Evolutionary conservation across 2,888 invertebrate species (phyloP).

Genomic region (Ceraclea dissimilis): DNA sequence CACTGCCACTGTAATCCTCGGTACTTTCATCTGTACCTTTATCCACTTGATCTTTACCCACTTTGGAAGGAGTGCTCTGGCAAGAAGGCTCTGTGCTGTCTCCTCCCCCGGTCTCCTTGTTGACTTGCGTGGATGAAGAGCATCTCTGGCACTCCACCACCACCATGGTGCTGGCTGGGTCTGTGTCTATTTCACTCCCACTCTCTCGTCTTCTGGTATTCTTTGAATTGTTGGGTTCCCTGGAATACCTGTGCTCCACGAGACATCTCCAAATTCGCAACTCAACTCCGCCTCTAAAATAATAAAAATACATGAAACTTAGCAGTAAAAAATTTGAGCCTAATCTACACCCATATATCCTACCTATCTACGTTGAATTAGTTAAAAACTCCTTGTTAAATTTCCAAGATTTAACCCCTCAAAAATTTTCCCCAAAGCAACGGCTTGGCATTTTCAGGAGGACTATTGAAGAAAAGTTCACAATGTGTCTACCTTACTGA

Average conservation of each 20-base stretch:
- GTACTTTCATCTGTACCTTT: conserved; percentile 29
- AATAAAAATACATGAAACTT: conserved; percentile 6
- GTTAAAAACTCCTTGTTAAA: too few species aligned
- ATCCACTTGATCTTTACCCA: conserved; percentile 28
- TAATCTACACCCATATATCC: too few species aligned
- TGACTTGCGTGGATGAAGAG: conserved; percentile 3
- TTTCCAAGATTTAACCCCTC: too few species aligned
- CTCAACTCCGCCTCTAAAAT: conserved; percentile 69
- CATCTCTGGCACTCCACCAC: conserved; percentile 41
- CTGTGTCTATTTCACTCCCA: conserved; percentile 43
- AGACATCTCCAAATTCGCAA: conserved; percentile 81
- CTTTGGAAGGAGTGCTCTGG: conserved; percentile 30
- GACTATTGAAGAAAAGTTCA: too few species aligned
- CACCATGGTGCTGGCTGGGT: conserved; percentile 40
- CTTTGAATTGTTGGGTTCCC: conserved; percentile 9
- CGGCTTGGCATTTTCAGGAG: too few species aligned
- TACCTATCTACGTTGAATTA: too few species aligned
- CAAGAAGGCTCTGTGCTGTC: neutral
- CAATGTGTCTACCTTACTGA: too few species aligned
- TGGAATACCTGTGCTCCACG: conserved; percentile 45
- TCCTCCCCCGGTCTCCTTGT: neutral
- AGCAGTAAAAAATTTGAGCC: too few species aligned
- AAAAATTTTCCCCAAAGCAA: too few species aligned
- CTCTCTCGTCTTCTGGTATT: conserved; percentile 30
- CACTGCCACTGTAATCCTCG: conserved; percentile 37